Evolutionary conservation across 1,140 invertebrate genomes (phyloP), one percentile per base, ranked within the genome.

Genomic region (Cheumatopsyche charites): DNA sequence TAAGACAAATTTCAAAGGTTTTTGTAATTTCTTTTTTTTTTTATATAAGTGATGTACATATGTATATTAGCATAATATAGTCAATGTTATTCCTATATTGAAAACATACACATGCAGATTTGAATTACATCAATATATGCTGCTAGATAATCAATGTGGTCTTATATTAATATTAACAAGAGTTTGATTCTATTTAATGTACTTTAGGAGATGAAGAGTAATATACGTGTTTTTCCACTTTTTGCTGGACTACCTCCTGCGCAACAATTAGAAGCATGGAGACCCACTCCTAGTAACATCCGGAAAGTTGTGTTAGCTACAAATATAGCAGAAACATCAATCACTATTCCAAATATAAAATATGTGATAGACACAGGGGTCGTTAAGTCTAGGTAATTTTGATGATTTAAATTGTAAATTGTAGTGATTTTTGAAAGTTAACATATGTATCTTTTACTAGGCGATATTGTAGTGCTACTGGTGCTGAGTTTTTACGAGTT

Each of bases 281-380:
- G 88, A 73, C 84, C 88, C 5, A 86, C 89, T 1, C 85, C 89
- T 12, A 77, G 81, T 12, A 91, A 89, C 66, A 86, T 86, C 21
- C 84, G 97, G 42, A 98, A 98, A 85, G 90, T 99, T 13, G 90
- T 99, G 73, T 83, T 99, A 61, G 90, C 95, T n/a, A 99, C 98
- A 21, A 99, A 99, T 81, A 94, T 99, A 72, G 98, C 98, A 2
- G 98, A 98, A 84, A 97, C 96, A 0, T 98, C 96, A 5, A 88
- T 99, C 1, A 99, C 98, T 0, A 98, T 99, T 77, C 92, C 87
- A 47, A 94, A 95, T 19, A 95, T 99, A 71, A 91, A 92, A 76
- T 94, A 91, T 84, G 95, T 99, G 1, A 92, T 99, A 71, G 98
- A 99, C 80, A 91, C 91, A 72, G 98, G 98, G 6, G 91, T 93